Evolutionary conservation across 2,888 invertebrate genomes (phyloP).

Genomic region (Drosophila vallismaia): DNA sequence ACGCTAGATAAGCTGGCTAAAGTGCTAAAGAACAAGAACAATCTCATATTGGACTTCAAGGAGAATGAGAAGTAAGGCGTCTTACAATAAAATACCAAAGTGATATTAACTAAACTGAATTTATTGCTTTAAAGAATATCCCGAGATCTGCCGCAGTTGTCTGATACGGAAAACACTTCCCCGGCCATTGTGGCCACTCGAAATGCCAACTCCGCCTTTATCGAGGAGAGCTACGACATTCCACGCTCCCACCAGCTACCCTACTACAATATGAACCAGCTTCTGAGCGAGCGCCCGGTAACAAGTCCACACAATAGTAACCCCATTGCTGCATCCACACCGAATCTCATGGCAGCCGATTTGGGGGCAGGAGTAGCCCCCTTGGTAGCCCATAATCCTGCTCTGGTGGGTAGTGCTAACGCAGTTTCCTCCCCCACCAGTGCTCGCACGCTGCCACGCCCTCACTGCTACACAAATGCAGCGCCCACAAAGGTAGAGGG

Average conservation of each 20-base stretch:
- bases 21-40: slow-evolving; percentile 86
- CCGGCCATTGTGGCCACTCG: slow-evolving; percentile 83
- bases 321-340: slow-evolving; percentile 82
- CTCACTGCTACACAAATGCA: slow-evolving; percentile 85
- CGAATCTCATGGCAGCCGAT: slow-evolving; percentile 77
- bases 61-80: slow-evolving; percentile 83
- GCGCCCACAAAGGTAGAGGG: slow-evolving; percentile 84
- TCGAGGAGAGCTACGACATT: slow-evolving; percentile 88
- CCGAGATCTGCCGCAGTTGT: slow-evolving; percentile 82
- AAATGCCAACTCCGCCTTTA: slow-evolving; percentile 80
- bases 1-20: slow-evolving; percentile 74
- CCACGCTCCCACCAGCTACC: slow-evolving; percentile 87
- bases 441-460: slow-evolving; percentile 77
- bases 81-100: background rate
- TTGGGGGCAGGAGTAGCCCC: slow-evolving; percentile 21
- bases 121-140: slow-evolving; percentile 60
- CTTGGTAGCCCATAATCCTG: slow-evolving; percentile 8
- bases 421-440: slow-evolving; percentile 57
- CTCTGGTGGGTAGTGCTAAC: slow-evolving; percentile 23
- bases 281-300: slow-evolving; percentile 75
- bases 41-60: slow-evolving; percentile 80
- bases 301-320: slow-evolving; percentile 78
- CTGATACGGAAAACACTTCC: slow-evolving; percentile 84
- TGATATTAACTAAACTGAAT: fast-evolving
- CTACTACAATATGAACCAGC: slow-evolving; percentile 82